A percentile compares a stretch with the other conserved stretches of the same genome.
phyloP scores from a whole-genome alignment of 2,113 vertebrate species.

The Tapirus terrestris region DNA sequence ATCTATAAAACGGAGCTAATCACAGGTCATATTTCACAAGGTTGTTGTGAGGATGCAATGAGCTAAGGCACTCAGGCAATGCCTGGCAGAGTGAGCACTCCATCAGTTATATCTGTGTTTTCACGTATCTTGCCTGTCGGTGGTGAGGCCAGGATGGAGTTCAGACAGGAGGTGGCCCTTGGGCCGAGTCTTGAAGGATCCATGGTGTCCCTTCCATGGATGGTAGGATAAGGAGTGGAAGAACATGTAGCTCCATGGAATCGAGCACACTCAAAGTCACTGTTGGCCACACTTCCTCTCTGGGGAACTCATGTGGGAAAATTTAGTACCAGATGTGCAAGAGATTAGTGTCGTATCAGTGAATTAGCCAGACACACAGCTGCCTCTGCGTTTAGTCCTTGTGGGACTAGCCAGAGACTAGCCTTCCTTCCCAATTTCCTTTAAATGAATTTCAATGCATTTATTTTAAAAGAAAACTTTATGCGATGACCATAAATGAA shows the following conservation, averaged over 20 bases:
- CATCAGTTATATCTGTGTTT: background rate
- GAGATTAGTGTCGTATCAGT: constrained; percentile 20
- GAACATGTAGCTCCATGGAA: background rate
- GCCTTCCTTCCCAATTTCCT: background rate
- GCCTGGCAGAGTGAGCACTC: background rate
- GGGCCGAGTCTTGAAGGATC: background rate
- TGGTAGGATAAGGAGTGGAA: background rate
- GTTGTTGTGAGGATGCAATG: too few relatives aligned
- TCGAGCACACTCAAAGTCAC: background rate
- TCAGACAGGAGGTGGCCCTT: background rate
- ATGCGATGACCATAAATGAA: background rate
- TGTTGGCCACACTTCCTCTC: constrained; percentile 42
- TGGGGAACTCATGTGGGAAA: constrained; percentile 47
- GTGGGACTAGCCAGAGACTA: background rate
- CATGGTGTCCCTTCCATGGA: background rate
- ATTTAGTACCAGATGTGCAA: constrained; percentile 20
- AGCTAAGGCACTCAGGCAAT: too few relatives aligned
- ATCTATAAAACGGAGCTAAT: too few relatives aligned
- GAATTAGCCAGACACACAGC: background rate
- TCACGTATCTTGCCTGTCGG: background rate
- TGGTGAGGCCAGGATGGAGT: background rate
- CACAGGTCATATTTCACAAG: too few relatives aligned
- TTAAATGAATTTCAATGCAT: background rate
- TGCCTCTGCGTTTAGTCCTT: background rate
- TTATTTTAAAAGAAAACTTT: background rate